A percentile compares a stretch with the other conserved stretches of the same genome.
These are phyloP conservation scores for Ptychobarbus kaznakovi DNA, from an alignment of 2,797 vertebrate species.

Conservation along the genomic window DNA sequence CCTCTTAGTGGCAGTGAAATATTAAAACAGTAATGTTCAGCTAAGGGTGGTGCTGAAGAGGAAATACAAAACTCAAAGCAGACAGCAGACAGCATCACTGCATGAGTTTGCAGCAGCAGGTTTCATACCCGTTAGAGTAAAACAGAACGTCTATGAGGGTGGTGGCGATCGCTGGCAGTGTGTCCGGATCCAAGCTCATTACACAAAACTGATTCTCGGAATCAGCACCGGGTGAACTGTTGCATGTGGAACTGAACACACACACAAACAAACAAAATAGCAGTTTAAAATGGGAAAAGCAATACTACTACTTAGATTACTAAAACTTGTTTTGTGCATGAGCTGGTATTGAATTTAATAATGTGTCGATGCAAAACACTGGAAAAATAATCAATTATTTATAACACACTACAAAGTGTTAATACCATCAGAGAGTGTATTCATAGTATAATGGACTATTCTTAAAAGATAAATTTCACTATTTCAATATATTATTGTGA, in stretches of 20 bases:
- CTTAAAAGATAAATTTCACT: not conserved
- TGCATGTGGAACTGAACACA: conserved; percentile 77
- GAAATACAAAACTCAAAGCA: not conserved
- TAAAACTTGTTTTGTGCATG: not conserved
- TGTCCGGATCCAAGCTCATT: conserved; percentile 93
- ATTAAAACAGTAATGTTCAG: not conserved
- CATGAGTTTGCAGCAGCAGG: not conserved
- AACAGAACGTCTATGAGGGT: conserved; percentile 95
- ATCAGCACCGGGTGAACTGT: conserved; percentile 93
- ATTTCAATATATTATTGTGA: not conserved
- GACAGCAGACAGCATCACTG: not conserved
- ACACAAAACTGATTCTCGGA: conserved; percentile 94
- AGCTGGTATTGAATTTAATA: not conserved
- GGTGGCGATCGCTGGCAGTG: conserved; percentile 91
- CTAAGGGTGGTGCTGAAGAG: not conserved
- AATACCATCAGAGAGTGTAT: too few relatives aligned
- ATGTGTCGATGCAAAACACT: not conserved
- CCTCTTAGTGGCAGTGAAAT: conserved; percentile 3
- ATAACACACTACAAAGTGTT: not conserved
- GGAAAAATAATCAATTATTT: not conserved
- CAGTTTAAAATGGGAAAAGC: not conserved
- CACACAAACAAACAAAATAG: conserved; percentile 1
- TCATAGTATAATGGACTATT: not conserved
- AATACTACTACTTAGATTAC: not conserved
- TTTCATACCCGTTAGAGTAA: conserved; percentile 87